These are phyloP conservation scores for Augochlora pura DNA, from an alignment of 1,140 invertebrate genomes.

Conservation along the genomic window DNA sequence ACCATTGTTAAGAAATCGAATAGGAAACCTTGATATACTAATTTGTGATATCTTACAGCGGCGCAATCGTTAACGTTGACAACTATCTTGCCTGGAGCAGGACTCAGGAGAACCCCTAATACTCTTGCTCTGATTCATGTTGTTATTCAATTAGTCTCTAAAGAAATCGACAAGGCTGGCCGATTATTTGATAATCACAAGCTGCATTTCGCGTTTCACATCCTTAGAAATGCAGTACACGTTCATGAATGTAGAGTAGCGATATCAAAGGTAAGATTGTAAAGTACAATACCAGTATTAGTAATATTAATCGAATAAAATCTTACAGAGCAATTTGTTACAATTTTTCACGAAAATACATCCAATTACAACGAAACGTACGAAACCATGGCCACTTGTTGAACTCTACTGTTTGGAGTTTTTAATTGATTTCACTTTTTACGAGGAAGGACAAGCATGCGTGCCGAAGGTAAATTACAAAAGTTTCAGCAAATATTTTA, in stretches of 20 bases:
- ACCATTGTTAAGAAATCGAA: not conserved
- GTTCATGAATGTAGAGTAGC: slow-evolving; percentile 80
- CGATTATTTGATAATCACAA: slow-evolving; percentile 74
- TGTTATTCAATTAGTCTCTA: slow-evolving; percentile 75
- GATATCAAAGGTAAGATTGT: slow-evolving; percentile 78
- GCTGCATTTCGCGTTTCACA: slow-evolving; percentile 77
- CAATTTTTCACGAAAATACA: slow-evolving; percentile 74
- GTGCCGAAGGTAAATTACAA: slow-evolving; percentile 72
- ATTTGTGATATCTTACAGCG: slow-evolving; percentile 70
- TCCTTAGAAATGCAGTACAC: slow-evolving; percentile 79
- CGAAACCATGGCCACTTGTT: slow-evolving; percentile 72
- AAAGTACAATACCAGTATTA: not conserved
- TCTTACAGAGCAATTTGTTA: slow-evolving; percentile 72
- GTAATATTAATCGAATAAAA: not conserved
- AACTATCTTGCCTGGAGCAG: slow-evolving; percentile 79
- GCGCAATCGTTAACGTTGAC: slow-evolving; percentile 80
- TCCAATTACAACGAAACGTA: slow-evolving; percentile 68
- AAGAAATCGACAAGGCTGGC: slow-evolving; percentile 79
- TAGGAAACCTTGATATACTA: not conserved
- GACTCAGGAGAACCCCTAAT: slow-evolving; percentile 80
- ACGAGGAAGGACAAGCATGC: slow-evolving; percentile 74
- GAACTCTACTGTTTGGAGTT: slow-evolving; percentile 76
- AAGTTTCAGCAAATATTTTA: not conserved
- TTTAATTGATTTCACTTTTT: slow-evolving; percentile 77
- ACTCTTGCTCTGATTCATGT: slow-evolving; percentile 80